Evolutionary conservation across 2,797 vertebrate species (phyloP).

Genomic region (Aythya fuligula): DNA sequence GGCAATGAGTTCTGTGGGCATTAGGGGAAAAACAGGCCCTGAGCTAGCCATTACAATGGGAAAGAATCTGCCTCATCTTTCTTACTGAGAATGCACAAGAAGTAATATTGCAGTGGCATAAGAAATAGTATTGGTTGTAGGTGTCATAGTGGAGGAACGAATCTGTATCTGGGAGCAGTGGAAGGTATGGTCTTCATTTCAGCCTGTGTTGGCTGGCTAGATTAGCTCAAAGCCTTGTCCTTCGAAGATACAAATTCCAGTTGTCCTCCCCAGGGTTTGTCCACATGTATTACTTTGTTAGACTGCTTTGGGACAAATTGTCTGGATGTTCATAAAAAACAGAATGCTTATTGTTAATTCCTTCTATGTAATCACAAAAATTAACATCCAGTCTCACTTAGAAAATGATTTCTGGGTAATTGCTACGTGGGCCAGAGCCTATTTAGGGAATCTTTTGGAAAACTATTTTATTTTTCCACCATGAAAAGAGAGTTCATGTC

Average conservation of each 20-base stretch:
- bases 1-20: rapidly evolving
- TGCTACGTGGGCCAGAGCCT: background rate
- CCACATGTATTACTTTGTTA: background rate
- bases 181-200: background rate
- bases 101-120: background rate
- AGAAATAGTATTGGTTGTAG: background rate
- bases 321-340: background rate
- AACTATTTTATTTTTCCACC: background rate
- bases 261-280: background rate
- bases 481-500: background rate
- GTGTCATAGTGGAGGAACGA: background rate
- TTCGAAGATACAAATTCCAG: background rate
- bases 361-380: background rate
- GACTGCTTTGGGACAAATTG: background rate
- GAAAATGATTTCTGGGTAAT: background rate
- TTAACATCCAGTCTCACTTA: background rate
- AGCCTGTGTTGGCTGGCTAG: background rate
- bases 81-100: background rate
- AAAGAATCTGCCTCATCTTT: background rate
- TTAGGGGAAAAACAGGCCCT: background rate
- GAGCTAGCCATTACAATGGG: background rate
- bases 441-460: background rate
- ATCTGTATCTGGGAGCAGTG: background rate
- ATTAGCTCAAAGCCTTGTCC: background rate
- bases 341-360: background rate